Evolutionary conservation across 53 echinoderm and acorn worm species (phyloP).

Genomic region (Glandiceps talaboti): DNA sequence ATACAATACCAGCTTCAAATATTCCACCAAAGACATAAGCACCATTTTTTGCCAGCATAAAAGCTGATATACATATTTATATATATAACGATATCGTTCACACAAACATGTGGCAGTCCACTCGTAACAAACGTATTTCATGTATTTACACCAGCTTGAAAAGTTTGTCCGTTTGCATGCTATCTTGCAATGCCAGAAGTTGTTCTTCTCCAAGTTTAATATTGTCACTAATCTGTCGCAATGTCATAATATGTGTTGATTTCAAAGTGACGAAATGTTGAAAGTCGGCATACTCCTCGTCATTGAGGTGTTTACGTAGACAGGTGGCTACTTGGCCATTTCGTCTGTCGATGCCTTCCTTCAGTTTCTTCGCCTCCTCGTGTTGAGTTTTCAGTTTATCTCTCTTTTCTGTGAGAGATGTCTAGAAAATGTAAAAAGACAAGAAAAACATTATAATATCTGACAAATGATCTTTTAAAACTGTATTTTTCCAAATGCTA

Average conservation of each 20-base stretch:
- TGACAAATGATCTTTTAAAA: no score
- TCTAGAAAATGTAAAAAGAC: conserved; percentile 12
- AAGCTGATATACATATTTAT: no score
- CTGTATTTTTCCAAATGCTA: no score
- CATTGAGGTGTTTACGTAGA: conserved; percentile 43
- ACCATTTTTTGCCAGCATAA: no score
- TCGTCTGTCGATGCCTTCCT: conserved; percentile 59
- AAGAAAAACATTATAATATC: no score
- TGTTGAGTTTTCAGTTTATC: conserved; percentile 43
- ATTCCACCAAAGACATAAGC: no score
- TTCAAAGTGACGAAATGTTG: conserved; percentile 45
- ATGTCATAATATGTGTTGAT: conserved; percentile 51
- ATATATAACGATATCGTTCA: no score
- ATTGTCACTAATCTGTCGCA: conserved; percentile 73
- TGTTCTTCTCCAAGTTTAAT: conserved; percentile 78
- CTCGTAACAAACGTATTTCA: no score
- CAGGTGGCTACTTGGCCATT: conserved; percentile 47
- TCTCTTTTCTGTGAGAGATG: conserved; percentile 62
- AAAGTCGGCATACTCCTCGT: conserved; percentile 73
- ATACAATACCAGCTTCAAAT: no score
- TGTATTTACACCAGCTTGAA: no score
- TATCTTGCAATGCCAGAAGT: conserved; percentile 63
- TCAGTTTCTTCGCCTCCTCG: conserved; percentile 82
- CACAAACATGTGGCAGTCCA: no score
- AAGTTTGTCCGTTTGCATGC: conserved; percentile 22